Evolutionary conservation across 2,888 invertebrate species (phyloP), one percentile per base, ranked within the genome.

Genomic region (Thumatha senex): DNA sequence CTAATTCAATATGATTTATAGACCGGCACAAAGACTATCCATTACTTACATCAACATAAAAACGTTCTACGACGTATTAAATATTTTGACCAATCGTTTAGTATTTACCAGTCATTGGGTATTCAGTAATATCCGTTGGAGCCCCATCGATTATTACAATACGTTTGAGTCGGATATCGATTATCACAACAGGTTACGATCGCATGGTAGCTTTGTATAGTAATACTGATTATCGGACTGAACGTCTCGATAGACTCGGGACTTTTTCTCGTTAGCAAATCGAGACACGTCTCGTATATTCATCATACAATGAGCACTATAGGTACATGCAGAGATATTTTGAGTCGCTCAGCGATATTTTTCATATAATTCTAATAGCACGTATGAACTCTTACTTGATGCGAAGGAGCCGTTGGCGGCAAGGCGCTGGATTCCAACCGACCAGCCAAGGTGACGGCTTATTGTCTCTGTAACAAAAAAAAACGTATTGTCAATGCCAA

Each of bases 21-120:
- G 66, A 71, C 70, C 65, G 66, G 63, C 68, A 64, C 64, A 67
- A 67, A 65, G 61, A 74, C 72, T 71, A 76, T 80, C 7, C 13
- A 79, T 78, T 50, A 56, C 33, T 13, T 62, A 62, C 46, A 59
- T 64, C 69, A 58, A 61, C 56, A 68, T 30, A 76, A 76, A 41
- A 72, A 63, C 47, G 51, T 58, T 58, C 15, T 40, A 52, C 44
- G 46, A 49, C 51, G 56, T 51, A 62, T 48, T 56, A 59, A 41
- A 36, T 47, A 49, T 51, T 57, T 59, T 48, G 54, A 55, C 45
- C 52, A 44, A 46, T 63, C 56, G 72, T 62, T 67, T 4, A 72
- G 67, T 63, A 45, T 48, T 53, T 56, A 56, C 18, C 15, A 53
- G 56, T 51, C 48, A 48, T 55, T 57, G n/a, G 7, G 9, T 29